Percentiles rank a stretch among this genome's conserved stretches.
Conservation (phyloP, 2,113 vertebrate species). For the Thinocorus orbignyianus region DNA sequence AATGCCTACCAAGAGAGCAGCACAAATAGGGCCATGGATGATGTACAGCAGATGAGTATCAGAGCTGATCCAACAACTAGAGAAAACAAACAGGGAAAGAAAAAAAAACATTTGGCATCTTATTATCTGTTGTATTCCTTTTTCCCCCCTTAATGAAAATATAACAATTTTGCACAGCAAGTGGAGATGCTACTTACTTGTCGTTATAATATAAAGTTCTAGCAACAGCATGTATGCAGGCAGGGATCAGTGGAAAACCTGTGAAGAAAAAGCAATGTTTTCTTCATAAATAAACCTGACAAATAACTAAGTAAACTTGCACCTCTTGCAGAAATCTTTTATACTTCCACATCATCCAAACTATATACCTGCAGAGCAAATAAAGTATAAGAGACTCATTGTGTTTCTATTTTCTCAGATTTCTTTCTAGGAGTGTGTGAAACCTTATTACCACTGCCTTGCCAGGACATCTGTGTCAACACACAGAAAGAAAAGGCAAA, state of each 20-base stretch:
- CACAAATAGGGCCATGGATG: slow-evolving; percentile 96
- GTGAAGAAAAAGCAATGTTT: background rate
- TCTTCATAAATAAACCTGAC: background rate
- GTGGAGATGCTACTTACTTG: slow-evolving; percentile 82
- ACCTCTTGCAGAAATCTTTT: background rate
- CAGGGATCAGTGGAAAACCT: slow-evolving; percentile 96
- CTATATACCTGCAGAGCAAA: background rate
- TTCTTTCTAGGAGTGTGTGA: background rate
- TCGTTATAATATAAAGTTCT: slow-evolving; percentile 95
- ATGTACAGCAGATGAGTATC: slow-evolving; percentile 96
- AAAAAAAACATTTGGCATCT: background rate
- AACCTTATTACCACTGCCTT: background rate
- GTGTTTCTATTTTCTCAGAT: background rate
- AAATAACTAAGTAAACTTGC: background rate
- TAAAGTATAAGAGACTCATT: background rate
- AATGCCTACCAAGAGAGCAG: slow-evolving; percentile 89
- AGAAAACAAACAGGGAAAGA: slow-evolving; percentile 4
- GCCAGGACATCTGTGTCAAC: background rate
- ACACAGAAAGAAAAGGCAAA: background rate
- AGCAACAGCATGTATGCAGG: slow-evolving; percentile 89
- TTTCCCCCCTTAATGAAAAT: background rate
- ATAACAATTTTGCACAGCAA: background rate
- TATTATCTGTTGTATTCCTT: background rate
- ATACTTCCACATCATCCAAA: background rate
- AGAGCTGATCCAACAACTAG: slow-evolving; percentile 97